Base-by-base conservation (phyloP, 2,113 vertebrate species). In the Planiliza haematocheilus region DNA sequence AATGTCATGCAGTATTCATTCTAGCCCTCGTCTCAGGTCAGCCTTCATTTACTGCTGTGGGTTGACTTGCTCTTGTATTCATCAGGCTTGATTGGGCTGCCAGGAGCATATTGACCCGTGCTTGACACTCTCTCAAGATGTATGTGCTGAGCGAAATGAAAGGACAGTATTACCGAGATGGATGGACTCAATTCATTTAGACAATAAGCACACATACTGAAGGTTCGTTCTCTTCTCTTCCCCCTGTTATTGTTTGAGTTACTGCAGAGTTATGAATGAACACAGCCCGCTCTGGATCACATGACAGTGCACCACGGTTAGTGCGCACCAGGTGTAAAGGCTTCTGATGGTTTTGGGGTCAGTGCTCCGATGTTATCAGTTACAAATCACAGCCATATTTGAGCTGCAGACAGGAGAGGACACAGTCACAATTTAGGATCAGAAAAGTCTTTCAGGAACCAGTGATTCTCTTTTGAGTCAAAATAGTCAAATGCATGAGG, bases 21-120 rank as follows among this genome's bases (percentile, higher is more conserved):
- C 18, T 6, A 13, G 53, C 16, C 20, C 30, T 42, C 7, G 4
- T 71, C 43, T 43, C 11, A 24, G 21, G 46, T 74, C 64, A 75
- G 51, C 45, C 60, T 56, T 70, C 43, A 63, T 52, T 77, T 55
- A 14, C 81, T 67, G 42, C 39, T 43, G 61, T 62, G 77, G 64
- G 18, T 56, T 69, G 51, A 50, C 69, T 72, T 46, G 37, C 18
- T 75, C 79, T 59, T 24, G 2, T 76, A 89, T 86, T 83, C 78
- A 84, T 90, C 90, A 88, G 72, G 62, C 79, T 49, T 86, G 88
- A 90, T 88, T 84, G 81, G 76, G 70, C 83, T 79, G 85, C 87
- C 81, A 70, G 74, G 14, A 70, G 81, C 71, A 84, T 78, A 78
- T 56, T 89, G 88, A 90, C 88, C 88, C 78, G 74, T 67, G 60